Evolutionary conservation across 2,888 invertebrate species (phyloP).

Genomic region (Seira musarum): DNA sequence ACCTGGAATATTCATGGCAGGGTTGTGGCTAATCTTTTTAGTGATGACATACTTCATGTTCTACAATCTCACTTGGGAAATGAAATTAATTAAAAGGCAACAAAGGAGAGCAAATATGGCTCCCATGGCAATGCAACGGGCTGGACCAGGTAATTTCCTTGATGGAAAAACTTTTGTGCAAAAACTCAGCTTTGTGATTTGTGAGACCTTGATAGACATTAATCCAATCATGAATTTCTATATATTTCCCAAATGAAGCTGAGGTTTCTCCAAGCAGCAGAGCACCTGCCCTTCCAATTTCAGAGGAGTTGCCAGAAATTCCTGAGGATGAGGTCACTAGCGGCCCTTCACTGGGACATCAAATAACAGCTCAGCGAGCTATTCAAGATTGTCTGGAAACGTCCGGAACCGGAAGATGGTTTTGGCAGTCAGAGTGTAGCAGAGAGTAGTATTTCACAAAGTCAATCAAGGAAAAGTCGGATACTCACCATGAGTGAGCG

Average conservation of each 20-base stretch:
- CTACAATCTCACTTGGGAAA: slow-evolving; percentile 62
- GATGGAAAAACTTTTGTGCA: too few species aligned
- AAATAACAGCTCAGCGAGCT: slow-evolving; percentile 43
- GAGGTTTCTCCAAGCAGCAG: slow-evolving; percentile 37
- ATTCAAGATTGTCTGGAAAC: neutral
- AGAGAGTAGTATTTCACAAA: slow-evolving; percentile 36
- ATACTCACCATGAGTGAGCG: slow-evolving; percentile 58
- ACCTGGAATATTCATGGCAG: slow-evolving; percentile 73
- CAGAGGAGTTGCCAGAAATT: slow-evolving; percentile 17
- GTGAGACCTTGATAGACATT: neutral
- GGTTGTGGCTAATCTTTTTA: slow-evolving; percentile 71
- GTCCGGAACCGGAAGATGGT: slow-evolving; percentile 25
- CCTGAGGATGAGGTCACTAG: too few species aligned
- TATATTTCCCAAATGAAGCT: too few species aligned
- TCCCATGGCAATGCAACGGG: slow-evolving; percentile 20
- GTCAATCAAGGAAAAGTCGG: slow-evolving; percentile 20
- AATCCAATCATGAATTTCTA: too few species aligned
- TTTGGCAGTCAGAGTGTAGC: slow-evolving; percentile 19
- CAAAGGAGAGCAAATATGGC: slow-evolving; percentile 27
- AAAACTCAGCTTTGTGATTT: too few species aligned
- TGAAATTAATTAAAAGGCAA: slow-evolving; percentile 49
- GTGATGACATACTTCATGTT: slow-evolving; percentile 64
- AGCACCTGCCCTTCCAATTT: slow-evolving; percentile 16
- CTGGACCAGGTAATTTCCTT: neutral
- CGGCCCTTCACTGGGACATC: slow-evolving; percentile 41